Evolutionary conservation across 2,113 vertebrate genomes (phyloP).

Genomic region (Coptodon rendalli): DNA sequence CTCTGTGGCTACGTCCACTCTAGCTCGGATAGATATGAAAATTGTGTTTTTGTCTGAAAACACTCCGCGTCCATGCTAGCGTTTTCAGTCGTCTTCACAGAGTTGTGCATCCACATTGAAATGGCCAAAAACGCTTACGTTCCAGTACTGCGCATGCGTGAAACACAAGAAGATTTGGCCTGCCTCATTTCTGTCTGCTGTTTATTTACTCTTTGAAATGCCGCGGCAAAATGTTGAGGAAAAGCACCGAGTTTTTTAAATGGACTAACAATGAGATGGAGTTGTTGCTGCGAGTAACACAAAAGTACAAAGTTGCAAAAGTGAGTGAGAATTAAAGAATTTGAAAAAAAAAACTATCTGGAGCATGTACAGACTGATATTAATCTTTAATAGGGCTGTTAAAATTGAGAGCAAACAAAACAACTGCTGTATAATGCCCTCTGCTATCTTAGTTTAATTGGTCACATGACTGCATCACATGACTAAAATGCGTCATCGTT

Average conservation of each 20-base stretch:
- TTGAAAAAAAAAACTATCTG: neutral
- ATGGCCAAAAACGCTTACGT: neutral
- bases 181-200: neutral
- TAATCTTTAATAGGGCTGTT: neutral
- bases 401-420: neutral
- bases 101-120: neutral
- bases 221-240: accelerated
- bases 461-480: neutral
- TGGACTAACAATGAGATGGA: neutral
- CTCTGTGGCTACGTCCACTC: neutral
- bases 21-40: neutral
- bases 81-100: neutral
- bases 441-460: neutral
- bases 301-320: neutral
- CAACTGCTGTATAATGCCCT: neutral
- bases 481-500: too few species aligned
- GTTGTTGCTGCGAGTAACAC: neutral
- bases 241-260: neutral
- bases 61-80: neutral
- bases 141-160: neutral
- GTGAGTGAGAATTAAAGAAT: neutral
- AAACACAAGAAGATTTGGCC: neutral
- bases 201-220: neutral
- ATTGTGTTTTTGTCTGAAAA: neutral
- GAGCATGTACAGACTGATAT: neutral